Evolutionary conservation across 2,888 invertebrate genomes (phyloP), one percentile per base, ranked within the genome.

Genomic region (Ypsolopha scabrella): DNA sequence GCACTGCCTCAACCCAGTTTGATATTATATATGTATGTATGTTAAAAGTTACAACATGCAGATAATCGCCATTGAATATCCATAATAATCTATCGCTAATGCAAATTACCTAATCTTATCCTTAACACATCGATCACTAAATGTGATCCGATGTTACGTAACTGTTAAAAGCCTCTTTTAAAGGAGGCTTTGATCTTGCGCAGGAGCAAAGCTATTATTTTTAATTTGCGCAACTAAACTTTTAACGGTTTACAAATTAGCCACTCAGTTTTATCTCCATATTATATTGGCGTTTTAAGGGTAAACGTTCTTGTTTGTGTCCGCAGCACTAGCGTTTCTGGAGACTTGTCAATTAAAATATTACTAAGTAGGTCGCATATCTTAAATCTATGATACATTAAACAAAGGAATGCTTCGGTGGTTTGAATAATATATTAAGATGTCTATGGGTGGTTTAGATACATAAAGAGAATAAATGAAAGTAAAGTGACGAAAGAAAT

Each of bases 51-150:
- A 24, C 24, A 50, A 41, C 33, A 41, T 41, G 41, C 36, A 44
- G 36, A 45, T 51, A 51, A 33, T 52, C 53, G 60, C 57, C 58
- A 54, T 61, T 52, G 56, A 58, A 43, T 14, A 13, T 13, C 24
- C 56, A 11, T 36, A 11, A 37, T 47, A 43, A 47, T 47, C 47
- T 37, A 7, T 14, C 75, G 73, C 69, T 75, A 81, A 80, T 80
- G 75, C 75, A 80, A 81, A 81, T 81, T 82, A 78, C 70, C 62
- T 63, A 72, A 75, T 38, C 62, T 72, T 75, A 80, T 79, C 73
- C 78, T 64, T 73, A 71, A 77, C 74, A 71, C 75, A 80, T 80
- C 78, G 73, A 76, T 80, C 80, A 78, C 76, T 75, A 75, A 72
- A 68, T 67, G 64, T 67, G 72, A 70, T 71, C 69, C 65, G 72